Conservation (phyloP, 23 tunicate species). For the Aplidium turbinatum region DNA sequence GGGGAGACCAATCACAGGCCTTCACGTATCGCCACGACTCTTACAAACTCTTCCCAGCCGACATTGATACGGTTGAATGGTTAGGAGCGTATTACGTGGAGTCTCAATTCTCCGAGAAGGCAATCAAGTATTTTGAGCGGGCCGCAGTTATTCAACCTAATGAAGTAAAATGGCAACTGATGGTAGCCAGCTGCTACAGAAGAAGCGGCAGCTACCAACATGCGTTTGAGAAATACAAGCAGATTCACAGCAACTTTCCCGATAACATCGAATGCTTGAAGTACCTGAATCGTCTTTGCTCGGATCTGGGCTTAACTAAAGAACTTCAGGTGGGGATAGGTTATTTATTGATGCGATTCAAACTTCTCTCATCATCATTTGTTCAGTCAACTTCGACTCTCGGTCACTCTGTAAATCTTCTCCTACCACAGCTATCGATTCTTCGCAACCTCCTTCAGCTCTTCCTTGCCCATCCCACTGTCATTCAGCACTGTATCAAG, state of each 20-base stretch:
- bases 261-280: conserved; percentile 91
- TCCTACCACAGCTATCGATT: too few relatives aligned
- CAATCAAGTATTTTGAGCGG: conserved; percentile 76
- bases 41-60: conserved; percentile 92
- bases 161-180: conserved; percentile 94
- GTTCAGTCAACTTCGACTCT: too few relatives aligned
- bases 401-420: too few relatives aligned
- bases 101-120: conserved; percentile 96
- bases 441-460: too few relatives aligned
- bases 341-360: too few relatives aligned
- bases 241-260: conserved; percentile 89
- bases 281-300: conserved; percentile 81
- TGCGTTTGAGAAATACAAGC: conserved; percentile 94
- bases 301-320: conserved; percentile 79
- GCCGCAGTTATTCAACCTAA: conserved; percentile 98
- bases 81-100: conserved; percentile 88
- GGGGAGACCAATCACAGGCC: conserved; percentile 90
- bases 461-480: too few relatives aligned
- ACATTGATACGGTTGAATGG: conserved; percentile 94
- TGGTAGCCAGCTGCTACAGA: conserved; percentile 96
- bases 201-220: conserved; percentile 91
- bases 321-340: conserved; percentile 76
- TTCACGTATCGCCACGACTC: conserved; percentile 90
- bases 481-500: too few relatives aligned
- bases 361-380: too few relatives aligned